Conservation (phyloP, 2,888 invertebrate genomes). For the Archips xylosteana region DNA sequence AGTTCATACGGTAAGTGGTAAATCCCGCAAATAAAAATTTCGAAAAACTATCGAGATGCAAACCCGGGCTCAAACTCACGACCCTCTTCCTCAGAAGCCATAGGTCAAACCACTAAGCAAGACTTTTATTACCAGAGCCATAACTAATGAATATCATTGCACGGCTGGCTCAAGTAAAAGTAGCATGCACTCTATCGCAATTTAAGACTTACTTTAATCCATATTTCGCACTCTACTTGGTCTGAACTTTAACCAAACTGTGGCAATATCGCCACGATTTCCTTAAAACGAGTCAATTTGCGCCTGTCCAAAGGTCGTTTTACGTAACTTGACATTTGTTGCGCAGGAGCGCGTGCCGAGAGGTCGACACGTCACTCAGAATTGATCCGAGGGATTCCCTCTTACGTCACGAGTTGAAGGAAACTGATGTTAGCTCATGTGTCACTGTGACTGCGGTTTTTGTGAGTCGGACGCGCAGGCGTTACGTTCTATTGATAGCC, state of each 20-base stretch:
- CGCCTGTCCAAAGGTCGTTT: conserved; percentile 73
- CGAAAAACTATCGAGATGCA: no score
- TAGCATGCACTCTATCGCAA: neutral
- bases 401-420: conserved; percentile 63
- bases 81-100: no score
- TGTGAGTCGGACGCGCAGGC: neutral
- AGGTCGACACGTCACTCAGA: conserved; percentile 28
- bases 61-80: no score
- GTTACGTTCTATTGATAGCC: neutral
- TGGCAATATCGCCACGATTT: conserved; percentile 63
- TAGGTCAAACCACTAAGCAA: no score
- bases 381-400: conserved; percentile 67
- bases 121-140: no score
- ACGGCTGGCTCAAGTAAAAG: neutral
- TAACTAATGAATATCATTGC: neutral
- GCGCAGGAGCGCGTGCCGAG: conserved; percentile 53
- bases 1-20: no score
- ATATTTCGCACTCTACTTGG: conserved; percentile 33
- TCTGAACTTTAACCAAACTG: conserved; percentile 49
- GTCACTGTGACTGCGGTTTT: conserved; percentile 3
- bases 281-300: conserved; percentile 70
- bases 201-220: conserved; percentile 12
- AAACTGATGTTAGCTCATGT: conserved; percentile 50
- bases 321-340: conserved; percentile 67
- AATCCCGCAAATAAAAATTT: no score